A percentile compares a stretch with the other conserved stretches of the same genome.
phyloP scores from a whole-genome alignment of 2,113 vertebrate genomes.

The Cepphus grylle region DNA sequence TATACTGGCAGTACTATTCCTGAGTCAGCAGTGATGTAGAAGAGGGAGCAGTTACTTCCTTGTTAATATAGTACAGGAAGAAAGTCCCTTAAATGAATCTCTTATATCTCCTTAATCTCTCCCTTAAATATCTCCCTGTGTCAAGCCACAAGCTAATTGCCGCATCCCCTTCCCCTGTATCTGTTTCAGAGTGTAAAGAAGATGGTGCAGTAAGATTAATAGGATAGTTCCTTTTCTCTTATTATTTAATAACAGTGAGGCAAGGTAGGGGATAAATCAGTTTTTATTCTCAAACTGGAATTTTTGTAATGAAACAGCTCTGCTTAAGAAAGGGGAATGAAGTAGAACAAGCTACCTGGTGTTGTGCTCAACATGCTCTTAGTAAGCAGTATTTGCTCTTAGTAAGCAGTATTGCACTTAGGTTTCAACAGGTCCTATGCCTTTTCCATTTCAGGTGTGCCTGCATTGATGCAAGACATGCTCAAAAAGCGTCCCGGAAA shows the following conservation, averaged over 20 bases:
- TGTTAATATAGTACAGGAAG: not conserved
- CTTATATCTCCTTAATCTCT: too few relatives aligned
- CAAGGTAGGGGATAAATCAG: not conserved
- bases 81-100: not conserved
- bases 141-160: not conserved
- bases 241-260: not conserved
- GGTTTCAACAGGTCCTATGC: accelerated
- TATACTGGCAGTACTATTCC: not conserved
- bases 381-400: not conserved
- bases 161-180: not conserved
- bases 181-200: not conserved
- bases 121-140: not conserved
- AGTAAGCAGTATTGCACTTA: too few relatives aligned
- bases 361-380: accelerated
- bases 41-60: not conserved
- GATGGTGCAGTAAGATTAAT: not conserved
- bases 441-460: conserved; percentile 80
- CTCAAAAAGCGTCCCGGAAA: conserved; percentile 91
- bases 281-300: not conserved
- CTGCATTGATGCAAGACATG: conserved; percentile 89
- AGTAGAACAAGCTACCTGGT: not conserved
- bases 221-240: not conserved
- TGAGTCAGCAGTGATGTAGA: not conserved
- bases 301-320: not conserved
- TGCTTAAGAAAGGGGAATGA: not conserved